Evolutionary conservation across 2,888 invertebrate species (phyloP), one percentile per base, ranked within the genome.

Genomic region (Philereme vetulata): DNA sequence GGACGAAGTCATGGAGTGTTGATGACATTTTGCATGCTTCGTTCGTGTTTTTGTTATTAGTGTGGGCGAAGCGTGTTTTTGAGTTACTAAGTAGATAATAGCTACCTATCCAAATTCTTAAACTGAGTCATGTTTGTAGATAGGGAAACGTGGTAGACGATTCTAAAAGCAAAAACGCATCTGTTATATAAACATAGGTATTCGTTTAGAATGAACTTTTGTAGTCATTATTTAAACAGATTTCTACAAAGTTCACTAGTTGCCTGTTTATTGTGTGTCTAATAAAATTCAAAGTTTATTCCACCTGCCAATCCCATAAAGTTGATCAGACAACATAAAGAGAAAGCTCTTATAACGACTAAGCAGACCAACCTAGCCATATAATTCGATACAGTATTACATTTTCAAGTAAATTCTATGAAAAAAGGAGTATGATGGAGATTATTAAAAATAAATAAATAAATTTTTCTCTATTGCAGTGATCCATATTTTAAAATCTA

Each of bases 1-100:
- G 50, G 56, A 60, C 58, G 11, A 36, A 50, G 44, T 21, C 36
- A 35, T 9, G 49, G 42, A 47, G 62, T 64, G 68, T 64, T 68
- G 68, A 64, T 67, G 66, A 68, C 64, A 68, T 68, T 68, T 68
- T 66, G 68, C 68, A 68, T 52, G 66, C 65, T 54, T 56, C 52
- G 44, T 56, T 64, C 21, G 45, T 49, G 54, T 60, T 61, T 53
- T 51, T 57, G 50, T 54, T 53, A 61, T 61, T 56, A 49, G 45
- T 21, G 52, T 52, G 56, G 56, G 56, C 40, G 52, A 43, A 34
- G 35, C 10, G 11, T 4, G 7, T 4, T 7, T 6, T 38, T 4
- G 4, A 6, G 38, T 42, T n/a, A 42, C 5, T 34, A 11, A 47
- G 56, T n/a, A 35, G 56, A 36, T 45, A n/a, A 36, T 56, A 36